Conservation (phyloP, 2,797 vertebrate species). For the Thunnus albacares region DNA sequence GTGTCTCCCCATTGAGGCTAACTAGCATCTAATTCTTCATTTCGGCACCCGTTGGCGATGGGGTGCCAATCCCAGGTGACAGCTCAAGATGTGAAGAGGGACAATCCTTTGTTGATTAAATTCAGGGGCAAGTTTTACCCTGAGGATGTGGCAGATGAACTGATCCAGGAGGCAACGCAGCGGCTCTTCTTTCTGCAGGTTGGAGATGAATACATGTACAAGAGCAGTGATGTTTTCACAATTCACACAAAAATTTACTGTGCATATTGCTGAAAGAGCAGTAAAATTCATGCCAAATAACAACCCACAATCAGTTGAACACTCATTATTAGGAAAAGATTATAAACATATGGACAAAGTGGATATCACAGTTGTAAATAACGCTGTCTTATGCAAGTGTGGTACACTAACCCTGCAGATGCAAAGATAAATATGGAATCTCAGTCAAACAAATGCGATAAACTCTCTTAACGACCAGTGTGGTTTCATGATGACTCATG, state of each 20-base stretch:
- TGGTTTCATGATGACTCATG: conserved; percentile 41
- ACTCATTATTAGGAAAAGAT: not conserved
- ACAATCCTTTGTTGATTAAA: conserved; percentile 95
- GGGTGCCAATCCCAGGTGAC: conserved; percentile 88
- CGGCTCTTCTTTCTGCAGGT: conserved; percentile 96
- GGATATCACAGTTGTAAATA: not conserved
- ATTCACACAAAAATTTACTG: not conserved
- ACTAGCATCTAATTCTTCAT: conserved; percentile 48
- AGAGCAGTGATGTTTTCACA: not conserved
- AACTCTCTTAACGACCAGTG: conserved; percentile 38
- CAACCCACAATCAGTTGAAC: not conserved
- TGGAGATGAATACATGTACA: conserved; percentile 12
- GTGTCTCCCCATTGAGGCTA: conserved; percentile 37
- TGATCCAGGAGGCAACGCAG: conserved; percentile 98
- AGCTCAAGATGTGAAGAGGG: conserved; percentile 94
- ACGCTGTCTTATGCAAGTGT: not conserved
- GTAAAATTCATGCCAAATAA: not conserved
- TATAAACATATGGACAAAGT: not conserved
- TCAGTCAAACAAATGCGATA: conserved; percentile 53
- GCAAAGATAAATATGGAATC: conserved; percentile 13
- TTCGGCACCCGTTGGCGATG: conserved; percentile 21
- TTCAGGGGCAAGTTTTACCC: conserved; percentile 98
- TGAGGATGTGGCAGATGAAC: conserved; percentile 95
- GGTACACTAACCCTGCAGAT: not conserved
- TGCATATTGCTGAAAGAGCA: not conserved